These are phyloP conservation scores for Eulemur rufifrons DNA, from an alignment of 2,113 vertebrate genomes.

Conservation along the genomic window DNA sequence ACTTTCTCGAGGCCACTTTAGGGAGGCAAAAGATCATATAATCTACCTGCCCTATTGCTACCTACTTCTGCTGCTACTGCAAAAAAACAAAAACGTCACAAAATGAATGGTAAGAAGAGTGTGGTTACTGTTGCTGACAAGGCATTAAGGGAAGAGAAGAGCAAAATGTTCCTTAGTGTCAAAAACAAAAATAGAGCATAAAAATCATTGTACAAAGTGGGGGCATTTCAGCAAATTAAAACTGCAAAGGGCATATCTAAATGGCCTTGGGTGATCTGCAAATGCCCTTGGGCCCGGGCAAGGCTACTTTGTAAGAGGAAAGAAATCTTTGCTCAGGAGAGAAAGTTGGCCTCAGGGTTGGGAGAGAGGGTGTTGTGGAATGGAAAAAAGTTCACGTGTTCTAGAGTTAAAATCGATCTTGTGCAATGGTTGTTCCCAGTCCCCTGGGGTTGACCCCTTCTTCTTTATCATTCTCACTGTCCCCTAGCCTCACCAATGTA, in stretches of 20 bases:
- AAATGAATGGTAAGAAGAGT: neutral
- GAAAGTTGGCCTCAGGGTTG: neutral
- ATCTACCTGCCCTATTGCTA: neutral
- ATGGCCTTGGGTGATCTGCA: neutral
- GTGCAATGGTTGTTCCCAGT: neutral
- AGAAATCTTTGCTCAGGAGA: neutral
- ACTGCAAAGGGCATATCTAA: neutral
- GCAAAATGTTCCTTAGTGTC: neutral
- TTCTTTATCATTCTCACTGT: neutral
- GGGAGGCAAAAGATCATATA: neutral
- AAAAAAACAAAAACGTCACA: neutral
- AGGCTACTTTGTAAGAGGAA: neutral
- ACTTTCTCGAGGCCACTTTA: neutral
- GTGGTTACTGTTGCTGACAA: neutral
- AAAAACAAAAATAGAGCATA: neutral
- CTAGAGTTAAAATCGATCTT: neutral
- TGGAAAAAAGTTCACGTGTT: accelerated
- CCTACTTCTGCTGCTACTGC: neutral
- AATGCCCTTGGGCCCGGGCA: neutral
- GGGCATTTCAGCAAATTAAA: neutral
- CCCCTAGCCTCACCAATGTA: neutral
- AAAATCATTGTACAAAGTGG: neutral
- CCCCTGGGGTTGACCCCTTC: neutral
- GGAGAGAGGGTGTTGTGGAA: neutral
- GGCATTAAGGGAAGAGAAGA: neutral